Evolutionary conservation across 2,888 invertebrate genomes (phyloP), one percentile per base, ranked within the genome.

Genomic region (Sylvicola fuscatus): DNA sequence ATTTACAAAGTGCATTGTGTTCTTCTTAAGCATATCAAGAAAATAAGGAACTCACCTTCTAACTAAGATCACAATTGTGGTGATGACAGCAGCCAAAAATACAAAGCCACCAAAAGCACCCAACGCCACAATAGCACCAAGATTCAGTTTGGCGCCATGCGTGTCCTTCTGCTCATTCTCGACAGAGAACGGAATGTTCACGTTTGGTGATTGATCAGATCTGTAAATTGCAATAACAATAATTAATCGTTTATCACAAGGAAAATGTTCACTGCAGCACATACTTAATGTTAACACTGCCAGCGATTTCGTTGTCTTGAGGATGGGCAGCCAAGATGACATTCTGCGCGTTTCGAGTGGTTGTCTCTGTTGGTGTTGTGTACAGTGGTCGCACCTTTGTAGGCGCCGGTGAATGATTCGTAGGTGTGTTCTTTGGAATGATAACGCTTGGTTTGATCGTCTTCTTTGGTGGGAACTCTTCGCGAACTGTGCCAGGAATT

Each of bases 41-140:
- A 21, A 21, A 21, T 21, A 21, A 17, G 13, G 12, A 39, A 49
- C 63, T 64, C 63, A 90, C 90, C 87, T 86, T 61, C 81, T 66
- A 36, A 89, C 76, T 44, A 90, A 65, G 39, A 89, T 81, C 39
- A 90, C 79, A 43, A 87, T 76, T 4, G 87, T 84, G 2, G 87
- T 86, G 44, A 87, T 77, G 42, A 89, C 77, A 16, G 86, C 87
- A 8, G 87, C 80, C 34, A 90, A 64, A 54, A 90, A 82, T 6
- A 89, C 82, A 46, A 90, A 78, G 7, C 79, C 84, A n/a, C 86
- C 89, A 52, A 89, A 87, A 7, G 84, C 83, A 2, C 82, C 86
- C 12, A 90, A 62, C 1, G 87, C 86, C 38, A 89, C 84, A 43
- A 89, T 80, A 5, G 86, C 84, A 36, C 84, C 84, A 38, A 84